These are phyloP conservation scores for Lithophane semibrunnea DNA, from an alignment of 2,888 invertebrate genomes.

Conservation along the genomic window DNA sequence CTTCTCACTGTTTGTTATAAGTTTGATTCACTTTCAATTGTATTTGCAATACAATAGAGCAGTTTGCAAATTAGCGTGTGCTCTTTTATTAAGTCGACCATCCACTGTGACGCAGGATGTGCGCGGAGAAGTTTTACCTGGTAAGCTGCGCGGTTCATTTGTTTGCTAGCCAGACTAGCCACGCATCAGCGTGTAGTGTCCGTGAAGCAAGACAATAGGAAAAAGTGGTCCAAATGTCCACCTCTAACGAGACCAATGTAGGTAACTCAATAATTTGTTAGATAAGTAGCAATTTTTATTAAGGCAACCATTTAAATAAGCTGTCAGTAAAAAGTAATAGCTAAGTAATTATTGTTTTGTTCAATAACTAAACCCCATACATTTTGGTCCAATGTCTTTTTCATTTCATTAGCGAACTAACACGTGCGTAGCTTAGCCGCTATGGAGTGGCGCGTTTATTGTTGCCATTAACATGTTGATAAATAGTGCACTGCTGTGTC, in stretches of 20 bases:
- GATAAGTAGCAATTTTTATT: neutral
- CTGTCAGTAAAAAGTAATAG: neutral
- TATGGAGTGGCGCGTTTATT: conserved; percentile 7
- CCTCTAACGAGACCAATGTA: neutral
- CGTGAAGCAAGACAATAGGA: neutral
- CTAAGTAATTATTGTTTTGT: neutral
- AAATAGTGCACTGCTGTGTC: conserved; percentile 24
- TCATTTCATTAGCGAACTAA: neutral
- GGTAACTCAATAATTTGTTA: neutral
- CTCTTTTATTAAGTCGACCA: neutral
- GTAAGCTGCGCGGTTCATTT: too few species aligned
- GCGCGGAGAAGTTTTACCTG: neutral
- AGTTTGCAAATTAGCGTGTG: conserved; percentile 5
- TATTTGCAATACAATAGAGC: conserved; percentile 6
- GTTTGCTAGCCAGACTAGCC: neutral
- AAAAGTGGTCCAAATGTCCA: neutral
- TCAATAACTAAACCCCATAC: neutral
- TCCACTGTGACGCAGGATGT: neutral
- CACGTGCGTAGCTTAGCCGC: neutral
- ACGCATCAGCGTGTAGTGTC: neutral
- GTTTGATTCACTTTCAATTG: conserved; percentile 4
- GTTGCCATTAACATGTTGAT: conserved; percentile 33
- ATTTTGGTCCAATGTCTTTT: too few species aligned
- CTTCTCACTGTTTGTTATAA: neutral
- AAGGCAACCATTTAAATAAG: neutral